These are phyloP conservation scores for Grallaria varia DNA, from an alignment of 2,113 vertebrate genomes.

Conservation along the genomic window DNA sequence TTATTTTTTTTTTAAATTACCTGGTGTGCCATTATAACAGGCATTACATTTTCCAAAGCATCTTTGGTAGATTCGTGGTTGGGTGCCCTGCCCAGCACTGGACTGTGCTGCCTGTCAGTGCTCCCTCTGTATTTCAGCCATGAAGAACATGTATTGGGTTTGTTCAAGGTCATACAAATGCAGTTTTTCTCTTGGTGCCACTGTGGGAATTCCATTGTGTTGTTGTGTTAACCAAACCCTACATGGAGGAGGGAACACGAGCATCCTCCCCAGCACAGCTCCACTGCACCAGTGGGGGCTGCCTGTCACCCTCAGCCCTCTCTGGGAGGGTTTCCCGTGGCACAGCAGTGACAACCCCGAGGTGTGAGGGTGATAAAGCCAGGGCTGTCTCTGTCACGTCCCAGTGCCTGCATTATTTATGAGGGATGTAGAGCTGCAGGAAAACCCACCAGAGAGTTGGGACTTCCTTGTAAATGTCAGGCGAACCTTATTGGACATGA, in stretches of 20 bases:
- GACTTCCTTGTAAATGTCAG: slow-evolving; percentile 76
- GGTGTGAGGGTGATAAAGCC: neutral
- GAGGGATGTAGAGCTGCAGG: slow-evolving; percentile 29
- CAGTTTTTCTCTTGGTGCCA: neutral
- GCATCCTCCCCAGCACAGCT: neutral
- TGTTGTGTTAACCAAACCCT: neutral
- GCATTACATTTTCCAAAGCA: neutral
- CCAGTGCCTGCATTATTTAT: slow-evolving; percentile 54
- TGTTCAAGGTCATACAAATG: neutral
- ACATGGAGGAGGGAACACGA: neutral
- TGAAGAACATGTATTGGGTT: neutral
- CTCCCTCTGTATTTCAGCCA: neutral
- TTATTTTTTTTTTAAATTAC: neutral
- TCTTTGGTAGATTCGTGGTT: too few relatives aligned
- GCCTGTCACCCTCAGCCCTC: neutral
- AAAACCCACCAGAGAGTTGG: slow-evolving; percentile 68
- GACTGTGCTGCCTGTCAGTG: neutral
- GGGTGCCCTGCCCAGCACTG: neutral
- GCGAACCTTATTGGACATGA: slow-evolving; percentile 68
- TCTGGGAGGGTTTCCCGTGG: neutral
- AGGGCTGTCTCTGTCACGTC: neutral
- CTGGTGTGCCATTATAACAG: neutral
- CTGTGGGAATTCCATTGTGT: neutral
- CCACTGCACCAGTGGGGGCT: neutral
- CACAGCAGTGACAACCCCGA: neutral